Conservation (phyloP, 2,113 vertebrate genomes). For the Phyllopteryx taeniolatus region DNA sequence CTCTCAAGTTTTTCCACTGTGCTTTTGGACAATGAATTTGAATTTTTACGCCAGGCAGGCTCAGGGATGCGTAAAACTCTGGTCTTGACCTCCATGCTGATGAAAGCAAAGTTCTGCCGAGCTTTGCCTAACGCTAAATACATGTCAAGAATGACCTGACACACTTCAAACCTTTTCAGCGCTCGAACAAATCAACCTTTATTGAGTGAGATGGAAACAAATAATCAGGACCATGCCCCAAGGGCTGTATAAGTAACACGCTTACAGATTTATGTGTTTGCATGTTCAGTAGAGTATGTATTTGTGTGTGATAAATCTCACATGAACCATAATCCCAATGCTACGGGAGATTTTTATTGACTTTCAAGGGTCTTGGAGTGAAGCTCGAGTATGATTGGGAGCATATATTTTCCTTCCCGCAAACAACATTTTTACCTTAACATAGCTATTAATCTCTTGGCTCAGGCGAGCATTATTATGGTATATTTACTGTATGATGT, state of each 20-base stretch:
- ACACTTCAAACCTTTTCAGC: not conserved
- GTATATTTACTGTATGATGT: slow-evolving; percentile 42
- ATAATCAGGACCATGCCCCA: too few relatives aligned
- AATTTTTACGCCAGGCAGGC: not conserved
- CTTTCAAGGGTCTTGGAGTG: slow-evolving; percentile 25
- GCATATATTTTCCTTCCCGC: slow-evolving; percentile 17
- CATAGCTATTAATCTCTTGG: slow-evolving; percentile 56
- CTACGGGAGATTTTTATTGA: slow-evolving; percentile 46
- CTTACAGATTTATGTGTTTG: not conserved
- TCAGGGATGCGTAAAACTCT: not conserved
- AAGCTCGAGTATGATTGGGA: slow-evolving; percentile 21
- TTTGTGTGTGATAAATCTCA: slow-evolving; percentile 20
- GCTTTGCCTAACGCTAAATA: not conserved
- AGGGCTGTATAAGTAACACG: not conserved
- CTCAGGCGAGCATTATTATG: slow-evolving; percentile 38
- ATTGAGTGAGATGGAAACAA: not conserved
- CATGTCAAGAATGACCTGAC: not conserved
- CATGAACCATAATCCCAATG: slow-evolving; percentile 19
- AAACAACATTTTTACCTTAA: slow-evolving; percentile 45
- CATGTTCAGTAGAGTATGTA: not conserved
- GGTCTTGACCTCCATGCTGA: not conserved
- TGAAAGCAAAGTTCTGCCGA: not conserved
- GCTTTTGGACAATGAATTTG: not conserved
- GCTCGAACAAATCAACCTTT: not conserved
- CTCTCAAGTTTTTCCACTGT: not conserved